These are phyloP conservation scores for Gymnocheta viridis DNA, from an alignment of 2,888 invertebrate species.

Conservation along the genomic window DNA sequence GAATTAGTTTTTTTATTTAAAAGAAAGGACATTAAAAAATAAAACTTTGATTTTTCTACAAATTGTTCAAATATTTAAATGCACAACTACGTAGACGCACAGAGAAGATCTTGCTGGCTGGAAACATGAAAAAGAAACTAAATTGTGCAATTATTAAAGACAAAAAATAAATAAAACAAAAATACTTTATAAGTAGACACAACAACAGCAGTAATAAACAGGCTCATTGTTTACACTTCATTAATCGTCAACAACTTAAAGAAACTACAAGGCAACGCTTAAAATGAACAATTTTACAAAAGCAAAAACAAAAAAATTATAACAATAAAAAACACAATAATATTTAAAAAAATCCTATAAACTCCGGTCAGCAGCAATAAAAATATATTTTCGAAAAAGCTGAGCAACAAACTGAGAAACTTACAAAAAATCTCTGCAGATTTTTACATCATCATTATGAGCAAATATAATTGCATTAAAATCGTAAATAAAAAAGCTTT, in stretches of 20 bases:
- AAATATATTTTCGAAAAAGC: no score
- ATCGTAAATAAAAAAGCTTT: no score
- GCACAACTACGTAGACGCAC: no score
- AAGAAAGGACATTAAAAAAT: no score
- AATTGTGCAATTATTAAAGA: slow-evolving; percentile 31
- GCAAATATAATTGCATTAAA: no score
- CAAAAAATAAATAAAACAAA: slow-evolving; percentile 1
- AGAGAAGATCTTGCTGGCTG: no score
- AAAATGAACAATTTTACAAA: slow-evolving; percentile 30
- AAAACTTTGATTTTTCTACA: no score
- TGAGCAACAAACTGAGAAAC: no score
- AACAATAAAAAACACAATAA: not conserved
- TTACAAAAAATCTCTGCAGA: no score
- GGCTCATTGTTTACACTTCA: slow-evolving; percentile 49
- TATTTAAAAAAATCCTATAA: not conserved
- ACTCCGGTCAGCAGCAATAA: not conserved
- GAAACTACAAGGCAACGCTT: slow-evolving; percentile 8
- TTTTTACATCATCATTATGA: no score
- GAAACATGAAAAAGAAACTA: not conserved
- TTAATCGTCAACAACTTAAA: slow-evolving; percentile 35
- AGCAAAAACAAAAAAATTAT: not conserved
- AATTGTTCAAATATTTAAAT: no score
- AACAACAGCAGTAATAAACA: not conserved
- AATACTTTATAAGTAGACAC: not conserved
- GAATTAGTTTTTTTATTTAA: no score